phyloP scores from a whole-genome alignment of 2,888 invertebrate genomes.

The Coenonympha arcania region DNA sequence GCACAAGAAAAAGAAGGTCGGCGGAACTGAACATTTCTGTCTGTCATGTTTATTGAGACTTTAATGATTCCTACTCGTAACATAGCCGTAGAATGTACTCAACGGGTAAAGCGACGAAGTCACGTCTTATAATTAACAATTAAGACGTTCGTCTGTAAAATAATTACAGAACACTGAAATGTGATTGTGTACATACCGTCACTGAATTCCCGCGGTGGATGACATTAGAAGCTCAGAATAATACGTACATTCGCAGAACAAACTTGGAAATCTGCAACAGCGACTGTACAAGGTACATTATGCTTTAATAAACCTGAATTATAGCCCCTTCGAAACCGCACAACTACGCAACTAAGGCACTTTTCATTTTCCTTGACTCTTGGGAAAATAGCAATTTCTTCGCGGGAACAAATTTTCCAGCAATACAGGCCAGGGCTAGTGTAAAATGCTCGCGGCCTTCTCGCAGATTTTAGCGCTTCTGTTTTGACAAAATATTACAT shows the following conservation, averaged over 20 bases:
- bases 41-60: no score
- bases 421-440: slow-evolving; percentile 8
- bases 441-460: no score
- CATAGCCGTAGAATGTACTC: no score
- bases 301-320: slow-evolving; percentile 18
- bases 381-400: slow-evolving; percentile 21
- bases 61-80: no score
- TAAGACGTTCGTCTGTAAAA: neutral
- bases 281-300: neutral
- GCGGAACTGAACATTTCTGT: no score
- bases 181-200: neutral
- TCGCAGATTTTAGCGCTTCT: no score
- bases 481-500: no score
- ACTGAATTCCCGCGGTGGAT: neutral
- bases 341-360: slow-evolving; percentile 23
- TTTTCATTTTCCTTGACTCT: slow-evolving; percentile 19
- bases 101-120: no score
- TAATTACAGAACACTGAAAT: neutral
- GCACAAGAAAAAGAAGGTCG: no score
- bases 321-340: slow-evolving; percentile 14
- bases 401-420: slow-evolving; percentile 17
- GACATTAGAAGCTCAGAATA: neutral
- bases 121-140: neutral
- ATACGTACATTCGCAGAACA: neutral
- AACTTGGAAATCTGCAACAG: slow-evolving; percentile 2